Conservation (phyloP, 2,797 vertebrate species). For the Prunella strophiata region DNA sequence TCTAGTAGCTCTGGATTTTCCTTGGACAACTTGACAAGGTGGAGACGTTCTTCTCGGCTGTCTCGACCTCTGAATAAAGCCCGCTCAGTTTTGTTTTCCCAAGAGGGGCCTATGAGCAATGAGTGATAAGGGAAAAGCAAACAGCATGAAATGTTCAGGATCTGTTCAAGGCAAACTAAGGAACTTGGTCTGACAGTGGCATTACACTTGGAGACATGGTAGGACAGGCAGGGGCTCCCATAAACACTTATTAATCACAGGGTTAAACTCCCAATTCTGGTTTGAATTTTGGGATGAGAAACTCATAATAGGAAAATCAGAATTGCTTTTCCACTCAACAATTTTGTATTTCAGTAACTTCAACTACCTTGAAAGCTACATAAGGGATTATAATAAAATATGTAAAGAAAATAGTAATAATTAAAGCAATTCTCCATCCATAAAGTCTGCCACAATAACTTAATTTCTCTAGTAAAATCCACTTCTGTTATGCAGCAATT, state of each 20-base stretch:
- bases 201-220: not conserved
- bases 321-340: not conserved
- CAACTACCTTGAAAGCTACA: not conserved
- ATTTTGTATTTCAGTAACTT: not conserved
- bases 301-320: not conserved
- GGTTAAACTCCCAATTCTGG: not conserved
- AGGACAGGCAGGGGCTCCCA: not conserved
- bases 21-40: slow-evolving; percentile 85
- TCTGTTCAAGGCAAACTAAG: not conserved
- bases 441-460: not conserved
- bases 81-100: slow-evolving; percentile 87
- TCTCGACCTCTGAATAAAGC: slow-evolving; percentile 93
- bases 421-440: not conserved
- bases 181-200: not conserved
- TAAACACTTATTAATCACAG: not conserved
- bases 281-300: not conserved
- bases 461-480: not conserved
- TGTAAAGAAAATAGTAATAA: not conserved
- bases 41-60: slow-evolving; percentile 90
- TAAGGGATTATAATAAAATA: not conserved
- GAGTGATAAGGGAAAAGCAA: slow-evolving; percentile 15
- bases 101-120: slow-evolving; percentile 81
- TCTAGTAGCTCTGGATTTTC: slow-evolving; percentile 87
- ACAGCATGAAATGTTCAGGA: not conserved
- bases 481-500: not conserved